phyloP scores from a whole-genome alignment of 2,113 vertebrate species.

The Strix uralensis region DNA sequence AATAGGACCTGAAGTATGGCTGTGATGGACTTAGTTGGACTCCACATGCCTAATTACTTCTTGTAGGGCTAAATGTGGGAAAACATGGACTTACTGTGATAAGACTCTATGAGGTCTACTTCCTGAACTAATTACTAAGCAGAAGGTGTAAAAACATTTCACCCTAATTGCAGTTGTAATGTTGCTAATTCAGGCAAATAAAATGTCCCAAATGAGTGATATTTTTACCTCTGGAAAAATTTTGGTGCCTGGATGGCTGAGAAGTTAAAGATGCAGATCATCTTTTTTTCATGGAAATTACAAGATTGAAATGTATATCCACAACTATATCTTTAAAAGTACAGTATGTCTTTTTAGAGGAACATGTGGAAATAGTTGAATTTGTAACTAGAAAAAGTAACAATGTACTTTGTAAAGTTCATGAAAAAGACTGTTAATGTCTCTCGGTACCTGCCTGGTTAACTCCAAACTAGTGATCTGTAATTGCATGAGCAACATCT shows the following conservation, averaged over 20 bases:
- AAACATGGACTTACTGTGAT: not conserved
- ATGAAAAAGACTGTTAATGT: not conserved
- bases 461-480: not conserved
- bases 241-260: not conserved
- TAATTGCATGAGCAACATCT: not conserved
- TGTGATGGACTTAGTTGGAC: not conserved
- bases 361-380: not conserved
- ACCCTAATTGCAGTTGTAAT: not conserved
- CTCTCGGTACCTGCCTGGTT: not conserved
- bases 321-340: not conserved
- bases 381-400: not conserved
- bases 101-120: not conserved
- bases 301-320: not conserved
- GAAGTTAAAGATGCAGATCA: not conserved
- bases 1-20: not conserved
- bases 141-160: not conserved
- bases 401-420: not conserved
- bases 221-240: not conserved
- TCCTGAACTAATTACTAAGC: not conserved
- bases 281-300: not conserved
- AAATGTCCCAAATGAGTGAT: not conserved
- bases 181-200: not conserved
- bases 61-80: not conserved
- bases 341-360: not conserved
- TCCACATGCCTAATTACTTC: not conserved